Evolutionary conservation across 2,888 invertebrate genomes (phyloP), one percentile per base, ranked within the genome.

Genomic region (Protonemura montana): DNA sequence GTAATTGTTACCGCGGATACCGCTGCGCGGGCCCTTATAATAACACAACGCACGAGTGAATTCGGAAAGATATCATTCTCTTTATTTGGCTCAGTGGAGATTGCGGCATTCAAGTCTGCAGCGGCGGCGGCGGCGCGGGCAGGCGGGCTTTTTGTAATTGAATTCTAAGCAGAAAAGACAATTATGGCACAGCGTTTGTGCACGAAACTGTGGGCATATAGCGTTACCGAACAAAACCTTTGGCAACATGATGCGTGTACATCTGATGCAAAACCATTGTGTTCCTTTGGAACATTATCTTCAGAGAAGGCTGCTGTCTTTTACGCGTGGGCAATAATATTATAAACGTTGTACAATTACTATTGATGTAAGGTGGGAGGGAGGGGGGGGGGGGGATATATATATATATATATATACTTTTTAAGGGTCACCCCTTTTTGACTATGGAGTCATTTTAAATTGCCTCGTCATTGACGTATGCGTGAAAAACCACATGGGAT

Each of bases 111-210:
- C 59, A 59, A 59, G 59, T 21, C 78, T 13, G 26, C 28, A 5
- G 27, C 78, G 5, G 6, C 21, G 78, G 27, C 26, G 78, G n/a
- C n/a, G n/a, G n/a, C n/a, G n/a, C n/a, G n/a, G n/a, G n/a, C n/a
- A n/a, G n/a, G n/a, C 28, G 5, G 78, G 28, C 78, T 78, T 78
- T 78, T 78, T 78, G 78, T 78, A 27, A 78, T 78, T 78, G 26
- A 78, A 78, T 78, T 78, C 78, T 78, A 78, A 78, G 28, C 78
- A 27, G 78, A 28, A 78, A 59, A 78, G 27, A 78, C 78, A 78
- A 78, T 78, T 78, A 78, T 21, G 78, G 26, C n/a, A 28, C 26
- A 78, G 78, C 28, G 26, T 21, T 59, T 3, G 59, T 26, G n/a
- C n/a, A 26, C 2, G 78, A 28, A 10, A 28, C 78, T 78, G 28